Evolutionary conservation across 1,140 invertebrate species (phyloP), one percentile per base, ranked within the genome.

Genomic region (Ladona fulva): DNA sequence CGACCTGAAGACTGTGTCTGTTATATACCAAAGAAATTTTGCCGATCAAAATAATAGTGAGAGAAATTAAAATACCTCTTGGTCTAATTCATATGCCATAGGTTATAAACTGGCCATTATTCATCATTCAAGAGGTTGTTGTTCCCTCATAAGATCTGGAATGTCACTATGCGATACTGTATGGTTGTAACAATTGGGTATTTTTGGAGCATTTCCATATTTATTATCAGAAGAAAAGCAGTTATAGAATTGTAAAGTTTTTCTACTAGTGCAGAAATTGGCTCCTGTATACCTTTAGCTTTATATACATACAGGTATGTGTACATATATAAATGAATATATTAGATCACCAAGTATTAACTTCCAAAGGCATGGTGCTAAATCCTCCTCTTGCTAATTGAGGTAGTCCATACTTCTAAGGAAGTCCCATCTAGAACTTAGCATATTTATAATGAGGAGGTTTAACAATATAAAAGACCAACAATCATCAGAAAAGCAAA

Each of bases 1-100:
- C 52, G 52, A 66, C n/a, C n/a, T 22, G n/a, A 66, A 66, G 52
- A 66, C 52, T 66, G 52, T 66, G 52, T 66, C 52, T 66, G 52
- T 66, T 66, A 22, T 66, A 22, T 6, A 66, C n/a, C 52, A 19
- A 19, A 66, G 52, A 66, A 66, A 19, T 66, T 5, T 66, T 66
- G 52, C 52, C 52, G n/a, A 66, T 66, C 16, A 66, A 66, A 66
- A 19, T 19, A 6, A 22, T 66, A 66, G 14, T 66, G 52, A 66
- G 52, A 66, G 52, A 22, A 66, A 66, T 6, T 1, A 66, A 66
- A 66, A 8, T 37, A 37, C 29, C 52, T 22, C 52, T 66, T 3
- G 14, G n/a, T 22, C 14, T 6, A 66, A 66, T 66, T 66, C 52
- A 22, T 66, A 19, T 66, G 52, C 52, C 52, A 66, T 12, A 11